Conservation (phyloP, 2,797 vertebrate genomes). For the Tiaroga cobitis region DNA sequence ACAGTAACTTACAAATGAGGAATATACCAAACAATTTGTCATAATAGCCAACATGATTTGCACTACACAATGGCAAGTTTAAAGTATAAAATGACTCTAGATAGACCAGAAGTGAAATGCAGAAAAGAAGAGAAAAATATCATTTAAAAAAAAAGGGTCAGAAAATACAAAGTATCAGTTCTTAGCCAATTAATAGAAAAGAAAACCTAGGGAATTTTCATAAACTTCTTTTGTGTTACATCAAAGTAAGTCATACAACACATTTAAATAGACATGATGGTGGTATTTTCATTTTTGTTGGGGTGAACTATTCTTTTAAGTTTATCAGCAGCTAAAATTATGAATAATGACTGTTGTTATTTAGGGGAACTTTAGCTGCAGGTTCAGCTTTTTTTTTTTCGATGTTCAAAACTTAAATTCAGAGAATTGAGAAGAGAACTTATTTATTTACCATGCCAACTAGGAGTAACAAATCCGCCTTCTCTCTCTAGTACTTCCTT, state of each 20-base stretch:
- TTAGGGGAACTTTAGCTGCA: neutral
- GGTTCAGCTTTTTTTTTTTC: neutral
- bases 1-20: neutral
- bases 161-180: neutral
- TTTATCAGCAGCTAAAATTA: neutral
- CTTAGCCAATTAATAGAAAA: neutral
- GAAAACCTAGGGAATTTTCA: neutral
- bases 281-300: neutral
- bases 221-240: neutral
- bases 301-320: neutral
- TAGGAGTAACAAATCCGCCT: neutral
- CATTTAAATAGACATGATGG: neutral
- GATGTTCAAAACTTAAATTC: neutral
- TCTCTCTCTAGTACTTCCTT: conserved; percentile 28
- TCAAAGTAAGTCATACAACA: neutral
- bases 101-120: no score
- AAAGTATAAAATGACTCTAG: neutral
- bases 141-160: neutral
- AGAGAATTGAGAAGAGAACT: neutral
- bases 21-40: neutral
- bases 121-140: neutral
- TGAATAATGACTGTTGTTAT: neutral
- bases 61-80: neutral
- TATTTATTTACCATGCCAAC: neutral
- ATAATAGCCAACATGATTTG: neutral